Base-by-base conservation (phyloP, 2,888 invertebrate species). In the Omphaloscelis lunosa region DNA sequence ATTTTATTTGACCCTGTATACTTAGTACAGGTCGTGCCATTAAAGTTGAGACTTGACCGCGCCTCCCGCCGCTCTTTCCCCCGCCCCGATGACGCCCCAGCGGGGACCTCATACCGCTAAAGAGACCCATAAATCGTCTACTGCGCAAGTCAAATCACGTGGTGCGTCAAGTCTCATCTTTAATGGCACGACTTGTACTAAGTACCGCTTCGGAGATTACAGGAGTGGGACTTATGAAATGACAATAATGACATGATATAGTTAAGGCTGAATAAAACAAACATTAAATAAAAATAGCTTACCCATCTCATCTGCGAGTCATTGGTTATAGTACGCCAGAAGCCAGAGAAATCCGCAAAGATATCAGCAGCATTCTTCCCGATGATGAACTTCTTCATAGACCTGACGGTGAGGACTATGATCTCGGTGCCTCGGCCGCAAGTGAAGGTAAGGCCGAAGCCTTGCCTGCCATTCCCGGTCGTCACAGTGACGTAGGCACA, bases 271-370 rank as follows among this genome's bases (percentile, higher is more conserved):
- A 48, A 20, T 3, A 56, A 3, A 27, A 45, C 20, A 45, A 20
- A 51, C 20, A 20, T 34, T 1, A 45, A 58, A n/a, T n/a, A n/a
- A 34, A 23, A 41, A 5, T 8, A 29, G 39, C 12, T 53, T 75
- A 99, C 99, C 99, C 99, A 99, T 98, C 99, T 97, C 92, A 99
- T 96, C 94, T 99, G 99, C 65, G 98, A 98, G 90, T 99, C 99
- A 90, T 98, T 98, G 0, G 98, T 98, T 41, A 99, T 93, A 34
- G 97, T 96, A 77, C 98, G 97, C 98, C 99, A 99, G 92, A 98
- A 99, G 0, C 91, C 92, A 1, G 97, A 98, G 93, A 99, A 99
- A 92, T 99, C 97, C 17, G 97, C 95, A 92, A 97, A 99, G 88
- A 99, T 99, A 70, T 98, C 97, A 1, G 97, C 94, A 0, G 97